These are phyloP conservation scores for Parauchenoglanis ngamensis DNA, from an alignment of 2,797 vertebrate species.

Conservation along the genomic window DNA sequence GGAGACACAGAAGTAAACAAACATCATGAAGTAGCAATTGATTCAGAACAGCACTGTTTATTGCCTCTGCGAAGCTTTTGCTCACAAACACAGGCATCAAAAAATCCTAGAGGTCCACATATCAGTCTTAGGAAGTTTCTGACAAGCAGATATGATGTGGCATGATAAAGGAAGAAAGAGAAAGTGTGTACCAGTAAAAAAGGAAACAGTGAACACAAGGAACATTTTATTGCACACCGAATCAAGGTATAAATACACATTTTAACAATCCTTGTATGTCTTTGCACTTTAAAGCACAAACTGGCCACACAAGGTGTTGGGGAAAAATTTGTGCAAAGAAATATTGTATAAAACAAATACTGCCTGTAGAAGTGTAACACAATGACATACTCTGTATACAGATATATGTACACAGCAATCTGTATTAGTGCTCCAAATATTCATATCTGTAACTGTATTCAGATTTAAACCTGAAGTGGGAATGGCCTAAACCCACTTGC, in stretches of 20 bases:
- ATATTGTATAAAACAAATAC: background rate
- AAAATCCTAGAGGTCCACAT: conserved; percentile 44
- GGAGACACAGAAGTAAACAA: conserved; percentile 52
- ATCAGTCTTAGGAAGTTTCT: conserved; percentile 36
- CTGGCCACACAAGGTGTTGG: background rate
- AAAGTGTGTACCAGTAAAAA: conserved; percentile 6
- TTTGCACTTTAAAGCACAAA: conserved; percentile 12
- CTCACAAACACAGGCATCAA: conserved; percentile 34
- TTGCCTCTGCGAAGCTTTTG: conserved; percentile 30
- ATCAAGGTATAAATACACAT: conserved; percentile 19
- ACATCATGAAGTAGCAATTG: conserved; percentile 38
- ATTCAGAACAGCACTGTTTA: conserved; percentile 40
- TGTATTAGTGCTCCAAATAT: background rate
- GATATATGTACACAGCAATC: background rate
- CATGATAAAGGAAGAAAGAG: conserved; percentile 24
- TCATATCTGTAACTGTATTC: background rate
- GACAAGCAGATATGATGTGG: conserved; percentile 34
- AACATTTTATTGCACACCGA: conserved; percentile 16
- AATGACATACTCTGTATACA: background rate
- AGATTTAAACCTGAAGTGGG: background rate
- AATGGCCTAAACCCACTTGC: background rate
- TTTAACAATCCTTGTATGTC: background rate
- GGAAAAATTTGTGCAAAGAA: background rate
- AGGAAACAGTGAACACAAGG: background rate
- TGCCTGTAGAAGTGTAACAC: background rate